Conservation (phyloP, 2,113 vertebrate genomes). For the Neolamprologus modestus region DNA sequence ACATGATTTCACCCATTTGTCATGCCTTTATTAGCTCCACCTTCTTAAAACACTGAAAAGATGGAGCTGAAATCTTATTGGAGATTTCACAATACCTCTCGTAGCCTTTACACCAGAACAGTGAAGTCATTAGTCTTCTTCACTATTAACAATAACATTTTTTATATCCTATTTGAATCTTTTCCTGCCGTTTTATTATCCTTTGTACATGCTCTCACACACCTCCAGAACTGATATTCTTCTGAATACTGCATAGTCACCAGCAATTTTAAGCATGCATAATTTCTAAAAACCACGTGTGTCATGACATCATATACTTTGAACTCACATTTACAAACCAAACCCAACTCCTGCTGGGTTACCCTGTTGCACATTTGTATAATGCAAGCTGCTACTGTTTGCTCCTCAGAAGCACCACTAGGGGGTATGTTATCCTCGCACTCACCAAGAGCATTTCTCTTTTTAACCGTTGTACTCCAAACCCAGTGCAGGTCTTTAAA, state of each 20-base stretch:
- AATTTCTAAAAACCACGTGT: background rate
- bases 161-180: background rate
- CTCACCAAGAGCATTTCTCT: background rate
- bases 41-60: background rate
- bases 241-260: background rate
- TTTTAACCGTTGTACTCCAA: background rate
- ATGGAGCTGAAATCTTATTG: background rate
- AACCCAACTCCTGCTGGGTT: background rate
- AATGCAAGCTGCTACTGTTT: background rate
- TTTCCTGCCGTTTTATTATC: background rate
- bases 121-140: rapidly evolving
- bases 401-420: conserved; percentile 13
- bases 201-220: background rate
- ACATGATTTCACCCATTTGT: background rate
- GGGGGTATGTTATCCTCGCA: conserved; percentile 27
- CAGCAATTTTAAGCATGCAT: background rate
- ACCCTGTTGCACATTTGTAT: background rate
- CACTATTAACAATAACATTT: background rate
- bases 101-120: background rate
- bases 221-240: background rate
- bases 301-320: background rate
- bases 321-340: background rate
- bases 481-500: background rate
- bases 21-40: background rate
- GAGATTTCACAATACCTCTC: background rate